phyloP scores from a whole-genome alignment of 2,113 vertebrate genomes.

The Rhineura floridana region DNA sequence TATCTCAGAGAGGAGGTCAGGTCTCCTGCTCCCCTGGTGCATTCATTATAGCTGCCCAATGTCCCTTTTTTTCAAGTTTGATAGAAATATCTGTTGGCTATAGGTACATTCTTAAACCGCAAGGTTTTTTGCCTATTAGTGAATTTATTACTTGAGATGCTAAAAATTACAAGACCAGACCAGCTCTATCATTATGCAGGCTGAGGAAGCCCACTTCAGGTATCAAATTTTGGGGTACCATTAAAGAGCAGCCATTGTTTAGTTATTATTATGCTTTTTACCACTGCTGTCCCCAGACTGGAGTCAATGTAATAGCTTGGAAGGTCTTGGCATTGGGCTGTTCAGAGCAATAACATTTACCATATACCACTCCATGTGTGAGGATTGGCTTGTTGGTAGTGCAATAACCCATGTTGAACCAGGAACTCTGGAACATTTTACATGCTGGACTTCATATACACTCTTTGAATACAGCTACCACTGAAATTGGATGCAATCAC shows the following conservation, averaged over 20 bases:
- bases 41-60: too few relatives aligned
- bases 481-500: slow-evolving; percentile 32
- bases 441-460: slow-evolving; percentile 4
- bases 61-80: too few relatives aligned
- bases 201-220: not conserved
- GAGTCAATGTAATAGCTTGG: not conserved
- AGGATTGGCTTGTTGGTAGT: not conserved
- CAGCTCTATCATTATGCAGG: not conserved
- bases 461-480: slow-evolving; percentile 12
- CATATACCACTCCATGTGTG: not conserved
- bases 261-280: not conserved
- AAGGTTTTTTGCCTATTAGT: too few relatives aligned
- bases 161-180: not conserved
- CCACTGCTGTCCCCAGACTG: not conserved
- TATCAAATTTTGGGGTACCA: not conserved
- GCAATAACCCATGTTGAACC: not conserved
- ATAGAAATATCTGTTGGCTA: too few relatives aligned
- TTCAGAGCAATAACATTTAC: slow-evolving; percentile 1
- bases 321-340: not conserved
- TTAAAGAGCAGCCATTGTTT: not conserved
- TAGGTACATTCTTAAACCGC: too few relatives aligned
- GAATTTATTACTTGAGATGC: too few relatives aligned
- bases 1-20: too few relatives aligned
- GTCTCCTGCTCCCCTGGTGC: too few relatives aligned
- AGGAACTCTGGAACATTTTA: not conserved